Conservation (phyloP, 2,113 vertebrate species). For the Drymodes brunneopygia region DNA sequence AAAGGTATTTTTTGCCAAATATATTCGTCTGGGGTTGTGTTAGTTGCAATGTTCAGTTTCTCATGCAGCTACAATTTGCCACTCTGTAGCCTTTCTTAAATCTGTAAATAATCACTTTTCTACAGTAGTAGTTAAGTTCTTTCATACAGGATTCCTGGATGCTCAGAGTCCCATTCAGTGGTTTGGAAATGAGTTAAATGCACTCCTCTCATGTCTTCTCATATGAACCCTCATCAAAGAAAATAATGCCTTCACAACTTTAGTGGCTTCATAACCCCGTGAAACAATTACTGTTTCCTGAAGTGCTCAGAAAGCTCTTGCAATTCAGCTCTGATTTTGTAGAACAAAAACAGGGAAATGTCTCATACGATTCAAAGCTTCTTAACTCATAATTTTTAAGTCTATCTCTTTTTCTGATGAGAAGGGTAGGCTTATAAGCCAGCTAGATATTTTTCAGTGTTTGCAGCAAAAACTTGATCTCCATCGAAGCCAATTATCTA, state of each 20-base stretch:
- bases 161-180: neutral
- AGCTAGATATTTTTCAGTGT: neutral
- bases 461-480: neutral
- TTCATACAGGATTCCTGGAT: neutral
- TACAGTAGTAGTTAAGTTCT: neutral
- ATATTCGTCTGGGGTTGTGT: neutral
- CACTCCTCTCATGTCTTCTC: fast-evolving
- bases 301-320: neutral
- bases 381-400: neutral
- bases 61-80: neutral
- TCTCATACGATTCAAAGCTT: neutral
- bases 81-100: neutral
- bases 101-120: neutral
- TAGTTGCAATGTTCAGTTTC: neutral
- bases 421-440: neutral
- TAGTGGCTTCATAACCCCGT: neutral
- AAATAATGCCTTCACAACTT: neutral
- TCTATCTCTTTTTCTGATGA: neutral
- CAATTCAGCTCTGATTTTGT: neutral
- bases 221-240: neutral
- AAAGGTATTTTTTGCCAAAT: neutral
- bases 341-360: neutral
- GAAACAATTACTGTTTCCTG: neutral
- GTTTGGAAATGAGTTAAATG: neutral
- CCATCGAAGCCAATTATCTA: neutral